Evolutionary conservation across 35 echinoderm and acorn worm species (phyloP).

Genomic region (Anneissia japonica): DNA sequence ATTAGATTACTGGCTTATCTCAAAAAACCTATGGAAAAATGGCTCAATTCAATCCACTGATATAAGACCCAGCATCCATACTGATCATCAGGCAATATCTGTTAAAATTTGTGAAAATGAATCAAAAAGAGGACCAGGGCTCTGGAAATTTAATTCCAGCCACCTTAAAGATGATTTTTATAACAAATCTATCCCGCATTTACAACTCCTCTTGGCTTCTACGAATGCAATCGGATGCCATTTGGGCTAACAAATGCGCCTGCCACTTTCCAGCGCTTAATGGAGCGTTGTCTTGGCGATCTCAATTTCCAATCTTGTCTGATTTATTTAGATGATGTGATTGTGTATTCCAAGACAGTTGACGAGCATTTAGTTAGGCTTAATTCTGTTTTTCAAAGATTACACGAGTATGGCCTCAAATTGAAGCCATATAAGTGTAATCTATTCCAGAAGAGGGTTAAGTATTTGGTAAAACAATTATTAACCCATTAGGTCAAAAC

Average conservation of each 20-base stretch:
- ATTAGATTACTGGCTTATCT: too few species aligned
- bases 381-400: constrained; percentile 24
- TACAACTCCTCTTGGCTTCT: constrained; percentile 43
- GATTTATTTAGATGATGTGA: background rate
- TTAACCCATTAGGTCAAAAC: constrained; percentile 19
- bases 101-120: too few species aligned
- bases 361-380: constrained; percentile 43
- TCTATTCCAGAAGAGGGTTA: constrained; percentile 26
- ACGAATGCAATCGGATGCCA: constrained; percentile 33
- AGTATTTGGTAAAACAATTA: too few species aligned
- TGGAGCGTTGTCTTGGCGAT: background rate
- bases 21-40: too few species aligned
- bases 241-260: constrained; percentile 45
- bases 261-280: constrained; percentile 31
- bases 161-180: too few species aligned
- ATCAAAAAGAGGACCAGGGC: too few species aligned
- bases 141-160: too few species aligned
- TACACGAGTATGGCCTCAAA: constrained; percentile 45
- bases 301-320: background rate
- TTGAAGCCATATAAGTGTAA: constrained; percentile 56
- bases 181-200: too few species aligned
- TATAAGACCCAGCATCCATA: too few species aligned
- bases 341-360: constrained; percentile 11
- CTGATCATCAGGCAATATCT: too few species aligned
- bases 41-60: too few species aligned